These are phyloP conservation scores for Polyodon spathula DNA, from an alignment of 2,113 vertebrate species.

Conservation along the genomic window DNA sequence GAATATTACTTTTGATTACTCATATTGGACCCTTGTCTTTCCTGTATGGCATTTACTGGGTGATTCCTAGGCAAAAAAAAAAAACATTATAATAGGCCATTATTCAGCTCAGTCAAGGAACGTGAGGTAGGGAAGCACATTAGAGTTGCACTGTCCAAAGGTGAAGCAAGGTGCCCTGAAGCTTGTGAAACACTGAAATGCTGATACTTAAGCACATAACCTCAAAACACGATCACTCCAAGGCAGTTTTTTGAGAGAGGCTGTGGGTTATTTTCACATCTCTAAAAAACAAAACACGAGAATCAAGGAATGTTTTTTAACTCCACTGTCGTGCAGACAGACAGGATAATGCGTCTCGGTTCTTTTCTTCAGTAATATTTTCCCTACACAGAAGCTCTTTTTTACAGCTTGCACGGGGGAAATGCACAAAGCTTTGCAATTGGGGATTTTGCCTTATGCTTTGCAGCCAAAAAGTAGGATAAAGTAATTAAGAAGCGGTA, in stretches of 20 bases:
- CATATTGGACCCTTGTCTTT: too few relatives aligned
- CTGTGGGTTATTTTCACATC: background rate
- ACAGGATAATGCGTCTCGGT: constrained; percentile 20
- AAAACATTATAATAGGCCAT: too few relatives aligned
- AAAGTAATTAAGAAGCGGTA: constrained; percentile 35
- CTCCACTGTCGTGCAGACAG: constrained; percentile 2
- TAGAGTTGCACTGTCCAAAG: too few relatives aligned
- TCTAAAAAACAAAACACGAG: constrained; percentile 3
- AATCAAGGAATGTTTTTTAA: background rate
- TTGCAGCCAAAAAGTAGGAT: constrained; percentile 25
- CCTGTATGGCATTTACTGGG: too few relatives aligned
- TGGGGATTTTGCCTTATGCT: constrained; percentile 44
- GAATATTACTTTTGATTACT: too few relatives aligned
- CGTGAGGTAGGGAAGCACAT: too few relatives aligned
- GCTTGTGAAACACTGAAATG: too few relatives aligned
- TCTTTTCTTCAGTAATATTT: constrained; percentile 14
- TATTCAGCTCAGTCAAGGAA: too few relatives aligned
- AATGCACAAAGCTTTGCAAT: constrained; percentile 37
- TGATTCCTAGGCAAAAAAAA: too few relatives aligned
- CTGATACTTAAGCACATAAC: too few relatives aligned
- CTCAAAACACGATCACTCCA: background rate
- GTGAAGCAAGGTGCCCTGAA: too few relatives aligned
- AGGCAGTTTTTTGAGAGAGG: background rate
- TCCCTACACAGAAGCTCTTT: constrained; percentile 34
- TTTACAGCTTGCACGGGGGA: constrained; percentile 39